A percentile compares a stretch with the other conserved stretches of the same genome.
Evolutionary conservation across 2,888 invertebrate species (phyloP).

Genomic region (Ophion slaviceki): DNA sequence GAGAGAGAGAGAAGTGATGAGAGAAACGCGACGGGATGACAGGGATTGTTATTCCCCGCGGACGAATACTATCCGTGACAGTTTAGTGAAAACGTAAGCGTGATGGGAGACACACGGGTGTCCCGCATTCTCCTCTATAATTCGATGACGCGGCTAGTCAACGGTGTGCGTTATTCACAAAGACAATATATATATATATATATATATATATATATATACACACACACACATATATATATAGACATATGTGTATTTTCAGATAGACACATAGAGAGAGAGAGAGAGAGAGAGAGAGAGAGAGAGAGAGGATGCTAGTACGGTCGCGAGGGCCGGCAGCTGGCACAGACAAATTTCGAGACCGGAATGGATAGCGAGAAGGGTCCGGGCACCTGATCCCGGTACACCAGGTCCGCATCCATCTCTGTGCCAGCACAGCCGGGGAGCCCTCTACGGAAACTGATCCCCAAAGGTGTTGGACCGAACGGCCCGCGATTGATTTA

Average conservation of each 20-base stretch:
- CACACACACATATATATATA: neutral
- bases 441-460: constrained; percentile 35
- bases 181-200: constrained; percentile 6
- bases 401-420: constrained; percentile 55
- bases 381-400: constrained; percentile 67
- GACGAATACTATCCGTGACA: constrained; percentile 62
- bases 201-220: neutral
- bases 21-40: constrained; percentile 44
- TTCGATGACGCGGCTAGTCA: constrained; percentile 66
- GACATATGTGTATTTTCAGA: neutral
- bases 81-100: constrained; percentile 65
- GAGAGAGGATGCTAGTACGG: constrained; percentile 28
- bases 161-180: constrained; percentile 41
- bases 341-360: constrained; percentile 68
- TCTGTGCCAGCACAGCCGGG: constrained; percentile 23
- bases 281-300: neutral
- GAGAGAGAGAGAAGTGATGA: constrained; percentile 22
- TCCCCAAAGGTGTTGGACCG: constrained; percentile 56
- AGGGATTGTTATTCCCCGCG: constrained; percentile 59
- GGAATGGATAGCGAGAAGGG: constrained; percentile 57
- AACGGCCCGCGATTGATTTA: neutral
- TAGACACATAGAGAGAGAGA: no score
- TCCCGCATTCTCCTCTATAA: constrained; percentile 62
- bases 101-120: constrained; percentile 56
- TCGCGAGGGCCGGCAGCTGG: constrained; percentile 68